Conservation (phyloP, 2,113 vertebrate genomes). For the Bujurquina vittata region DNA sequence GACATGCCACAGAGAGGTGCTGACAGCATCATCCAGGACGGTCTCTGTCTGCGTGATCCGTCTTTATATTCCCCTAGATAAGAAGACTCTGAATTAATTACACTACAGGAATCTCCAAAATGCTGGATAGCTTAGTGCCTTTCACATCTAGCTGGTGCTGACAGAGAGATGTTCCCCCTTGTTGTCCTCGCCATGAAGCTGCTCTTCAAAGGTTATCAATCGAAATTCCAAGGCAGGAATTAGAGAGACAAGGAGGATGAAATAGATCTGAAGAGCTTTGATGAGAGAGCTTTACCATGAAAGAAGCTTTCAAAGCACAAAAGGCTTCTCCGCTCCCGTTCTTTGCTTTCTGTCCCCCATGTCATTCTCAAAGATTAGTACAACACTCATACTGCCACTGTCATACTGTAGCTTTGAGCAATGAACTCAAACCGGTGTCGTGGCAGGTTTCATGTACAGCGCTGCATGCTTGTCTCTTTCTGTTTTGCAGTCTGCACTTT, state of each 20-base stretch:
- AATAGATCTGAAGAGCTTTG: constrained; percentile 68
- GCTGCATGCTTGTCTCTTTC: constrained; percentile 39
- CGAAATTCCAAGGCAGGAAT: constrained; percentile 62
- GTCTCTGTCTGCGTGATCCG: constrained; percentile 30
- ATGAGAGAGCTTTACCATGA: constrained; percentile 59
- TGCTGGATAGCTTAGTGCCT: constrained; percentile 48
- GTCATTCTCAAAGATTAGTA: constrained; percentile 61
- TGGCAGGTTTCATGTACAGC: constrained; percentile 50
- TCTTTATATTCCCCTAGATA: constrained; percentile 54
- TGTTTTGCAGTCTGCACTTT: neutral
- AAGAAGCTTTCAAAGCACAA: constrained; percentile 72
- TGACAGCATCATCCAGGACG: constrained; percentile 36
- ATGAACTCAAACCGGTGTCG: constrained; percentile 55
- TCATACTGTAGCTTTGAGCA: constrained; percentile 43
- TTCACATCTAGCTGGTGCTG: constrained; percentile 50
- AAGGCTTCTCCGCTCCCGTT: constrained; percentile 45
- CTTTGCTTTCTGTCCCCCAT: constrained; percentile 31
- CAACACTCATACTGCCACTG: constrained; percentile 38
- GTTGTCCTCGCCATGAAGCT: constrained; percentile 46
- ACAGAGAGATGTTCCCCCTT: constrained; percentile 61
- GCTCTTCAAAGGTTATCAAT: constrained; percentile 73
- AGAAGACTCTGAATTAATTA: constrained; percentile 74
- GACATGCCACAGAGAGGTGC: constrained; percentile 42
- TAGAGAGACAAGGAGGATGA: constrained; percentile 57
- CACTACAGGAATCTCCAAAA: constrained; percentile 47